Evolutionary conservation across 2,888 invertebrate species (phyloP), one percentile per base, ranked within the genome.

Genomic region (Nemapogon koenigi): DNA sequence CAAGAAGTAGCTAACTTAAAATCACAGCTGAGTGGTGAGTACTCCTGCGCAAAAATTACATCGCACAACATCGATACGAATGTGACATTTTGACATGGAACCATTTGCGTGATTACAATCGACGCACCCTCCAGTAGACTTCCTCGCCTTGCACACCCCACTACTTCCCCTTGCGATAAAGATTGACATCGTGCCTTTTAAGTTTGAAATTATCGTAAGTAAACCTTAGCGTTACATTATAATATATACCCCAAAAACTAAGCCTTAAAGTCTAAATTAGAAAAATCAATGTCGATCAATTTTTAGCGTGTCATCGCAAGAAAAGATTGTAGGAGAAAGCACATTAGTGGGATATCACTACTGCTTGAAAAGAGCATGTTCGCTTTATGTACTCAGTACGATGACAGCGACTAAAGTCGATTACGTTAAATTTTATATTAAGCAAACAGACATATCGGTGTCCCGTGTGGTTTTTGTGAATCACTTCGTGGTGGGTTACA

Each of bases 51-150:
- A 57, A 61, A 55, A 68, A 64, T 68, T 59, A 64, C 60, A 62
- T 51, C 57, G 53, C 61, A 64, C 64, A 55, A 16, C 33, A 62
- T 71, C 61, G 63, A 71, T 69, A 67, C 57, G 59, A 66, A 68
- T 71, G 65, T 76, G 71, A 72, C 69, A 64, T 71, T 75, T 72
- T 71, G 70, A 73, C 72, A 68, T 65, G 67, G 60, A 68, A 57
- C 72, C 76, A 78, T 76, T 78, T 75, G 72, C 72, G 71, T 75
- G 73, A 78, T 78, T 76, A 73, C 69, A 72, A 72, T 72, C 71
- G 75, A 72, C 72, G 70, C 68, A 68, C 62, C 52, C 67, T 59
- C 75, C n/a, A n/a, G 70, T 73, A 63, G 75, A 75, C 73, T 70
- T 51, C 51, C 50, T 52, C 50, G 49, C 49, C 51, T 45, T 49